Percentiles rank a stretch among this genome's conserved stretches.
phyloP scores from a whole-genome alignment of 2,113 vertebrate species.

The Noctilio leporinus region DNA sequence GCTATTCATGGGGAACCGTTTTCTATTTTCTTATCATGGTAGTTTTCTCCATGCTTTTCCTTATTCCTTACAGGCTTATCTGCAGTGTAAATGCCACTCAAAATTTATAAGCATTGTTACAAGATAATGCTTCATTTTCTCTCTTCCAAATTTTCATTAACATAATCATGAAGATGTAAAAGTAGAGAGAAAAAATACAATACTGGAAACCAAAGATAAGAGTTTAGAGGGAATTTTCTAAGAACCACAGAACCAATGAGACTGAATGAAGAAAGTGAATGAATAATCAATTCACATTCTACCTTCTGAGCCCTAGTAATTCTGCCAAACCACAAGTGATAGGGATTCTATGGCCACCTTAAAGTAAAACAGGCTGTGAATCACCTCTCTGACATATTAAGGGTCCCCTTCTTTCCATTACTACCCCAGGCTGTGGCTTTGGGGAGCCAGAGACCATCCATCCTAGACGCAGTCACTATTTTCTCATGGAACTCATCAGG shows the following conservation, averaged over 20 bases:
- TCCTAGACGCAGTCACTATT: neutral
- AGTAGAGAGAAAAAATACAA: neutral
- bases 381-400: neutral
- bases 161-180: neutral
- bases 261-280: neutral
- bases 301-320: neutral
- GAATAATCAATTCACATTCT: neutral
- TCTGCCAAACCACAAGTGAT: neutral
- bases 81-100: neutral
- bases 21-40: neutral
- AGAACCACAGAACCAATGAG: neutral
- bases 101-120: neutral
- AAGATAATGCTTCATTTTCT: neutral
- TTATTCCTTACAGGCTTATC: neutral
- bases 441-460: neutral
- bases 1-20: neutral
- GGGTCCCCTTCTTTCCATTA: no score
- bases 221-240: neutral
- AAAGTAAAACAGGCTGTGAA: neutral
- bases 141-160: neutral
- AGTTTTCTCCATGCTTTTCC: neutral
- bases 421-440: neutral
- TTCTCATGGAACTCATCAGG: neutral
- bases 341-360: neutral
- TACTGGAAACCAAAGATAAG: neutral